Evolutionary conservation across 1,140 invertebrate genomes (phyloP).

Genomic region (Magallana gigas): DNA sequence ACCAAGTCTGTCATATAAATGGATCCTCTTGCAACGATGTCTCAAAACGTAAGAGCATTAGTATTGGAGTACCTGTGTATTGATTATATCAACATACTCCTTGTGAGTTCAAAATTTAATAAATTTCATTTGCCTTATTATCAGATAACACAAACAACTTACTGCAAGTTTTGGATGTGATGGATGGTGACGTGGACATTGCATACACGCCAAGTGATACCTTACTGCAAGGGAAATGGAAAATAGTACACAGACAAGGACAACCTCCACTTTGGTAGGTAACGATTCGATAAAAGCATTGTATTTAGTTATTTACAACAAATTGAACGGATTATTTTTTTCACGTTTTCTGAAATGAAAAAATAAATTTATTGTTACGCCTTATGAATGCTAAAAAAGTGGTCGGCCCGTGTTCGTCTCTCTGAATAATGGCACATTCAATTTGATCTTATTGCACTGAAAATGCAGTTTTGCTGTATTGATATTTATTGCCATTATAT

Average conservation of each 20-base stretch:
- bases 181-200: slow-evolving; percentile 3
- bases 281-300: neutral
- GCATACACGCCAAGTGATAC: slow-evolving; percentile 38
- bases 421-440: neutral
- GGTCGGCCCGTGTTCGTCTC: too few species aligned
- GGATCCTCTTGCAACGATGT: slow-evolving; percentile 36
- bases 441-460: neutral
- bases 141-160: slow-evolving; percentile 42
- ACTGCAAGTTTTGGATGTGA: slow-evolving; percentile 26
- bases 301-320: too few species aligned
- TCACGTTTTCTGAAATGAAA: too few species aligned
- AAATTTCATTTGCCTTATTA: neutral
- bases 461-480: neutral
- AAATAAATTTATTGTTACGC: too few species aligned
- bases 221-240: slow-evolving; percentile 28
- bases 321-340: too few species aligned
- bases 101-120: too few species aligned
- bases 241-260: slow-evolving; percentile 44
- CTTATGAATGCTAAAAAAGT: too few species aligned
- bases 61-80: neutral
- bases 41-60: neutral
- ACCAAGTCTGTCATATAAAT: slow-evolving; percentile 49
- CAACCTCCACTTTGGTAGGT: slow-evolving; percentile 31
- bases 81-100: neutral
- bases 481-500: neutral